These are phyloP conservation scores for Yponomeuta evonymella DNA, from an alignment of 2,888 invertebrate genomes.

Conservation along the genomic window DNA sequence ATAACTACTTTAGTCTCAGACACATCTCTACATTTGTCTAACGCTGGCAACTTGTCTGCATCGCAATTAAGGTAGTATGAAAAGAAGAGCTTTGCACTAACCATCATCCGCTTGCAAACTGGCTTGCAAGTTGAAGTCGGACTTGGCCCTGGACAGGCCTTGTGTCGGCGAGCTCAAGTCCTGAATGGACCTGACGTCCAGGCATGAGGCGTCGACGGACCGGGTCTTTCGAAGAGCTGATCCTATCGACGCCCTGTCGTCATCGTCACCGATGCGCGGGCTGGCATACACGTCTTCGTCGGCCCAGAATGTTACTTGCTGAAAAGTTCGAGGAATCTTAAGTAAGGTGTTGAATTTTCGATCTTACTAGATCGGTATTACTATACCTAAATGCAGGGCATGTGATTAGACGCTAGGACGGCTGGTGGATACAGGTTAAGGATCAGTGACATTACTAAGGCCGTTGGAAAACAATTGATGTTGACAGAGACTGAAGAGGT, in stretches of 20 bases:
- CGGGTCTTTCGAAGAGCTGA: slow-evolving; percentile 90
- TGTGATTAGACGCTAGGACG: no score
- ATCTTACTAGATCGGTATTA: no score
- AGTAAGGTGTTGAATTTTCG: background rate
- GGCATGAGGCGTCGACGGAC: slow-evolving; percentile 91
- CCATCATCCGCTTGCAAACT: slow-evolving; percentile 83
- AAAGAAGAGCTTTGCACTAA: slow-evolving; percentile 33
- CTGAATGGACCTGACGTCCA: slow-evolving; percentile 85
- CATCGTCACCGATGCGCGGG: slow-evolving; percentile 80
- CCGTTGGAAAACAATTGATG: no score
- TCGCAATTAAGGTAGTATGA: background rate
- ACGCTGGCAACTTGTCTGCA: no score
- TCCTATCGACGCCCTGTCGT: slow-evolving; percentile 82
- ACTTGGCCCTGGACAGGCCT: slow-evolving; percentile 87
- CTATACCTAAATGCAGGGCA: no score
- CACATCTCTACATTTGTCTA: no score
- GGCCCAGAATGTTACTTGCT: slow-evolving; percentile 89
- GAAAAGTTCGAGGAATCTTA: slow-evolving; percentile 25
- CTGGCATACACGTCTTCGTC: slow-evolving; percentile 84
- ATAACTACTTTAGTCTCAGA: no score
- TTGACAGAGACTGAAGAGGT: no score
- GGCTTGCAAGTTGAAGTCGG: slow-evolving; percentile 89
- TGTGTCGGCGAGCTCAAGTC: slow-evolving; percentile 79
- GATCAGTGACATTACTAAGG: no score
- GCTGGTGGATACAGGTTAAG: no score